phyloP scores from a whole-genome alignment of 2,888 invertebrate genomes.

The Tetanocera ferruginea region DNA sequence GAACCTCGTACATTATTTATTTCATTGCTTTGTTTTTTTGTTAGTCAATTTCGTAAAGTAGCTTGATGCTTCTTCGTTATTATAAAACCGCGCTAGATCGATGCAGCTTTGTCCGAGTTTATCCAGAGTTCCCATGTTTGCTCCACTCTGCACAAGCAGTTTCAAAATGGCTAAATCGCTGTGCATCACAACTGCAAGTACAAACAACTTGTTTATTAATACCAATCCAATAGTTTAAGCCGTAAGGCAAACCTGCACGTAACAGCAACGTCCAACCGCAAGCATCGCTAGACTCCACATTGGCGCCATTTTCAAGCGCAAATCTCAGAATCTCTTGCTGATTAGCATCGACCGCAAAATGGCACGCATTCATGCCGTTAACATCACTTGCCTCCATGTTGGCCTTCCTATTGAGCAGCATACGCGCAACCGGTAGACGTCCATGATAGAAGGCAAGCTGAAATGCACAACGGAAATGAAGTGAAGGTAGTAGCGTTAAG shows the following conservation, averaged over 20 bases:
- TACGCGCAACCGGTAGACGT: conserved; percentile 64
- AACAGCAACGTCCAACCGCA: conserved; percentile 66
- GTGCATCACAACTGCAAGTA: conserved; percentile 62
- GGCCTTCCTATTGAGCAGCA: conserved; percentile 67
- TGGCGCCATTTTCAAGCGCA: conserved; percentile 65
- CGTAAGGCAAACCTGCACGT: conserved; percentile 61
- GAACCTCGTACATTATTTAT: neutral
- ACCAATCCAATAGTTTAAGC: neutral
- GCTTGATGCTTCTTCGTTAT: conserved; percentile 54
- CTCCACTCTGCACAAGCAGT: conserved; percentile 61
- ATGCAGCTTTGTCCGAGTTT: conserved; percentile 58
- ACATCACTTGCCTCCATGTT: conserved; percentile 63
- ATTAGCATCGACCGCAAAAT: conserved; percentile 68
- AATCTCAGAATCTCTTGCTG: conserved; percentile 66
- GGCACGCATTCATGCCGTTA: conserved; percentile 66
- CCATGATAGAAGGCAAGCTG: conserved; percentile 68
- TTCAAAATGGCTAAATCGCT: conserved; percentile 62
- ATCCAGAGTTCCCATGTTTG: conserved; percentile 58
- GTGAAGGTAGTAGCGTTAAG: neutral
- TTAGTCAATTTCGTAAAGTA: conserved; percentile 59
- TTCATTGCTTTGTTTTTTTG: neutral
- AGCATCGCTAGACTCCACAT: conserved; percentile 63
- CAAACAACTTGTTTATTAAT: conserved; percentile 2
- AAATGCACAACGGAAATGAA: neutral
- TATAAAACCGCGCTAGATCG: conserved; percentile 63